Evolutionary conservation across 1,140 invertebrate genomes (phyloP), one percentile per base, ranked within the genome.

Genomic region (Drosophila tristis): DNA sequence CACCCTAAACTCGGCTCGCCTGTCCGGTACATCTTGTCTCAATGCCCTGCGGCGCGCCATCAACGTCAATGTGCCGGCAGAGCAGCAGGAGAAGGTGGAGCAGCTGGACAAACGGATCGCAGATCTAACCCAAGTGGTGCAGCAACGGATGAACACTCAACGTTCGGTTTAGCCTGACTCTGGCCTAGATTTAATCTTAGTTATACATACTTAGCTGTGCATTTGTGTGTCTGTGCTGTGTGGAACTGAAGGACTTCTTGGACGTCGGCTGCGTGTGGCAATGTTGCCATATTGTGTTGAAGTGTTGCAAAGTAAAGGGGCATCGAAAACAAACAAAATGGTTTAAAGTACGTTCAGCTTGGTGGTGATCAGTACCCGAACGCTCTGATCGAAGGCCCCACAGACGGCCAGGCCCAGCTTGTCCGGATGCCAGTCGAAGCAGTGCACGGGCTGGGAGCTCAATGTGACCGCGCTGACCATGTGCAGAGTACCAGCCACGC

Each of bases 391-490:
- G 92, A 99, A 98, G 0, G 97, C 95, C 3, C 97, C 97, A 85
- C 97, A 97, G 2, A 98, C 95, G 42, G 96, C 96, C 0, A 99
- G 93, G 11, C 98, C 98, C 35, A 94, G 91, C 92, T 98, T 98
- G 90, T 99, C 98, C 2, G 95, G 94, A 92, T 96, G 97, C 98
- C 98, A 99, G 90, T 98, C 97, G 68, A 98, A 96, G 3, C 96
- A 95, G 80, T 95, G 96, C 51, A 99, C 95, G 0, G 98, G 98
- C 91, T 99, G 98, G n/a, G 95, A 94, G 9, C 97, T 96, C 26
- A 99, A 70, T 0, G 95, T 95, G 68, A 94, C 94, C 62, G 97
- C 96, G 91, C 98, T 97, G 15, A 98, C 80, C 47, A 96, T 93
- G 25, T 94, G 93, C 3, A 98, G 77, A 16, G 93, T 95, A 5